These are phyloP conservation scores for Germaria angustata DNA, from an alignment of 2,888 invertebrate genomes.

Conservation along the genomic window DNA sequence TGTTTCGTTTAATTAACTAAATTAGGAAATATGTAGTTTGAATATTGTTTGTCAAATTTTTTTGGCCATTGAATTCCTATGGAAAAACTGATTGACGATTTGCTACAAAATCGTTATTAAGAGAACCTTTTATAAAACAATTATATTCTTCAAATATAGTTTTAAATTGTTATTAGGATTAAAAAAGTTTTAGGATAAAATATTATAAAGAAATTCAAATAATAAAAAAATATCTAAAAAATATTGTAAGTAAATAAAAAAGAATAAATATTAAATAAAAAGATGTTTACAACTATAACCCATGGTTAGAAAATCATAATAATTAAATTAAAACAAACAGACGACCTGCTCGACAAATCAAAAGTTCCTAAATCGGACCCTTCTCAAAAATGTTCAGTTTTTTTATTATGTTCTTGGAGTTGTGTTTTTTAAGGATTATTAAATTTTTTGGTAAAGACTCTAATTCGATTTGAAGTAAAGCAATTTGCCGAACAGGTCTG, in stretches of 20 bases:
- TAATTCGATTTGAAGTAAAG: too few species aligned
- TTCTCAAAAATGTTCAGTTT: too few species aligned
- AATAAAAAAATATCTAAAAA: constrained; percentile 35
- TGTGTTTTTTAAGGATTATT: too few species aligned
- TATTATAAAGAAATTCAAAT: constrained; percentile 10
- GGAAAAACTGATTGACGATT: background rate
- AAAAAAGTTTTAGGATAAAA: constrained; percentile 24
- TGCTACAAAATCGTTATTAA: constrained; percentile 5
- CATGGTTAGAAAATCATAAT: constrained; percentile 58
- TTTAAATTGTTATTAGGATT: constrained; percentile 5
- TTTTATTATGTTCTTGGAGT: too few species aligned
- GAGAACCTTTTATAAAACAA: constrained; percentile 36
- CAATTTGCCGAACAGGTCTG: too few species aligned
- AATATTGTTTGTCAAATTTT: constrained; percentile 1
- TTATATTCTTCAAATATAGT: constrained; percentile 37
- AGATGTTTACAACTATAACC: constrained; percentile 57
- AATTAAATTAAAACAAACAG: constrained; percentile 24
- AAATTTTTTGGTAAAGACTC: too few species aligned
- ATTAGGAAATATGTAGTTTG: constrained; percentile 29
- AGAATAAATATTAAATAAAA: constrained; percentile 59
- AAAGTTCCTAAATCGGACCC: too few species aligned
- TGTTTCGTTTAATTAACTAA: constrained; percentile 14
- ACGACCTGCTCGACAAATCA: background rate
- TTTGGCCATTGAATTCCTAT: constrained; percentile 5
- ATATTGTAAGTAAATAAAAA: constrained; percentile 6